These are phyloP conservation scores for Chromoteleia sp. DNA, from an alignment of 2,888 invertebrate genomes.

Conservation along the genomic window DNA sequence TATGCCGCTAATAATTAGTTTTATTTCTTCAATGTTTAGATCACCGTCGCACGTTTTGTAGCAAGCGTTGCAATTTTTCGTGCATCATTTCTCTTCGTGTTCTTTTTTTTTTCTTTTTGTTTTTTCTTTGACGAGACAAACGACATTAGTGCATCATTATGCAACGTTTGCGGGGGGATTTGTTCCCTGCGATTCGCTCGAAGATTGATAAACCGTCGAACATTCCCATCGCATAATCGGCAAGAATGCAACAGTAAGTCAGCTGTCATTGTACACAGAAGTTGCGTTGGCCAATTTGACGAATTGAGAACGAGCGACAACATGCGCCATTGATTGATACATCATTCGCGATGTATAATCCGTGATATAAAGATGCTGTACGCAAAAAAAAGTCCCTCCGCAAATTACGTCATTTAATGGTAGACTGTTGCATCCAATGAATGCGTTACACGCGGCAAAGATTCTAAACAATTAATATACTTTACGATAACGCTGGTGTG, in stretches of 20 bases:
- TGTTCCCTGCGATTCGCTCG: background rate
- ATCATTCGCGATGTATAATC: slow-evolving; percentile 52
- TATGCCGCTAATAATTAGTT: too few species aligned
- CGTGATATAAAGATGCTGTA: slow-evolving; percentile 21
- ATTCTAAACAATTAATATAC: too few species aligned
- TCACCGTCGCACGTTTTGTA: too few species aligned
- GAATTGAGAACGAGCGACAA: slow-evolving; percentile 54
- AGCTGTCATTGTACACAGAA: slow-evolving; percentile 30
- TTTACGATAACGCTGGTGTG: too few species aligned
- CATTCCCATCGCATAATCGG: slow-evolving; percentile 52
- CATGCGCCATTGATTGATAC: slow-evolving; percentile 44
- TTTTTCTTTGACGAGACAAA: too few species aligned
- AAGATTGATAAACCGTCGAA: slow-evolving; percentile 38
- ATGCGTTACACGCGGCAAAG: too few species aligned
- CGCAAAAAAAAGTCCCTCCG: slow-evolving; percentile 9
- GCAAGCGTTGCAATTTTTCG: too few species aligned
- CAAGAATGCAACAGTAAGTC: slow-evolving; percentile 52
- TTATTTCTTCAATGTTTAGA: too few species aligned
- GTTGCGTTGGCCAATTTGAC: slow-evolving; percentile 49
- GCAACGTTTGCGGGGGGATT: slow-evolving; percentile 3
- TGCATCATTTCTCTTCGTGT: too few species aligned
- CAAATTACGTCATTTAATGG: slow-evolving; percentile 30
- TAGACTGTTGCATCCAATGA: background rate
- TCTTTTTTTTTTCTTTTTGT: too few species aligned
- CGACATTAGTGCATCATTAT: slow-evolving; percentile 6